Evolutionary conservation across 1,140 invertebrate genomes (phyloP).

Genomic region (Neodiprion fabricii): DNA sequence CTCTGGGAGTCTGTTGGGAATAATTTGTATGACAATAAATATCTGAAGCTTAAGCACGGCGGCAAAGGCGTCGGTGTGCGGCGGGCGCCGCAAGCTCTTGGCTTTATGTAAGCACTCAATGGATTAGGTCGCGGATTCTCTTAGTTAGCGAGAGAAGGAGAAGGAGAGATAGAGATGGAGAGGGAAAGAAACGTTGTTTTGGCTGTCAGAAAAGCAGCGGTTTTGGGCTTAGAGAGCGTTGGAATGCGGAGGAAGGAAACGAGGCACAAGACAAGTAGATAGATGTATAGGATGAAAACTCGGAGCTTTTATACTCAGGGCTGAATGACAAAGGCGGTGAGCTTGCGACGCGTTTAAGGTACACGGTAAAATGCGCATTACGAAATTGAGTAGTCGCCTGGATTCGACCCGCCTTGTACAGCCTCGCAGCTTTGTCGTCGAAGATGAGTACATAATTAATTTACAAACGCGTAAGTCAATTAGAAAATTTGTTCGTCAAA

Average conservation of each 20-base stretch:
- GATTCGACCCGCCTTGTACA: no score
- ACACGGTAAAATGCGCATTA: background rate
- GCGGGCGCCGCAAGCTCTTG: conserved; percentile 35
- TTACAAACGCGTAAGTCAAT: background rate
- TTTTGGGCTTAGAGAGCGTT: background rate
- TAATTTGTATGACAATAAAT: conserved; percentile 41
- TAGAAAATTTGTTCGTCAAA: background rate
- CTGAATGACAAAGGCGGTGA: background rate
- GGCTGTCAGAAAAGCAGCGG: background rate
- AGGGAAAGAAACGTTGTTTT: conserved; percentile 5
- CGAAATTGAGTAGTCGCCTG: background rate
- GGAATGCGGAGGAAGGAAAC: background rate
- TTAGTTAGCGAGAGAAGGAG: conserved; percentile 17
- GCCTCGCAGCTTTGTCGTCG: no score
- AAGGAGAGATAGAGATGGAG: conserved; percentile 8
- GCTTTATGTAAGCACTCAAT: conserved; percentile 37
- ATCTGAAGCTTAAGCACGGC: conserved; percentile 18
- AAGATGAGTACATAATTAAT: background rate
- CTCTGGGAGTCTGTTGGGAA: conserved; percentile 25
- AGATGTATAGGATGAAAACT: background rate
- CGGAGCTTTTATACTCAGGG: background rate
- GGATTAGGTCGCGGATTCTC: conserved; percentile 30
- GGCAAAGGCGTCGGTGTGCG: conserved; percentile 43
- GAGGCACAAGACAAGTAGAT: background rate
- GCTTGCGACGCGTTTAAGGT: no score